Evolutionary conservation across 2,888 invertebrate species (phyloP).

Genomic region (Fragum whitleyi): DNA sequence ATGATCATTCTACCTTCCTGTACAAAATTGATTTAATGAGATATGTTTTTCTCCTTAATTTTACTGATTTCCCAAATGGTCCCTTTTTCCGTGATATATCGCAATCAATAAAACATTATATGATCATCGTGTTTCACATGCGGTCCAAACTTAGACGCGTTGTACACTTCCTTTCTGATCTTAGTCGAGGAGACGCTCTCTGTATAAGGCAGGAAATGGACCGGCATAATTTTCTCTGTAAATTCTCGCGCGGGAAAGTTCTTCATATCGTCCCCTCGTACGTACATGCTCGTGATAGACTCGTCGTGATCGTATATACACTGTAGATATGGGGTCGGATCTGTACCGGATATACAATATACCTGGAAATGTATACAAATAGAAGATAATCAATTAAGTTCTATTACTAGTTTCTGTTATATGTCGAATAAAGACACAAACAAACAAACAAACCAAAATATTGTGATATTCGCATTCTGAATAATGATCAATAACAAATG

Average conservation of each 20-base stretch:
- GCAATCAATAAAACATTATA: constrained; percentile 64
- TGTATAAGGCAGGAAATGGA: constrained; percentile 80
- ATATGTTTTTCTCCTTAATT: too few relatives aligned
- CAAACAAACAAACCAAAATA: too few relatives aligned
- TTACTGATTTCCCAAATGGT: too few relatives aligned
- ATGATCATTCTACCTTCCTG: too few relatives aligned
- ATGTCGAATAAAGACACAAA: too few relatives aligned
- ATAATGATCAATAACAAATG: too few relatives aligned
- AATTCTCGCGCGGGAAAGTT: constrained; percentile 78
- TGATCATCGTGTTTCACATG: constrained; percentile 66
- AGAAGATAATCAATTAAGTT: not conserved
- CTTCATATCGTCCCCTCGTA: constrained; percentile 82
- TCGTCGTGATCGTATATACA: constrained; percentile 73
- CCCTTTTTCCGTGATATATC: too few relatives aligned
- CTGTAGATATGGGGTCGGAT: constrained; percentile 77
- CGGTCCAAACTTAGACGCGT: constrained; percentile 67
- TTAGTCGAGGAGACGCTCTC: constrained; percentile 72
- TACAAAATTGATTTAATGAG: too few relatives aligned
- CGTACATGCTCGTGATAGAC: constrained; percentile 72
- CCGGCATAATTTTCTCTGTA: constrained; percentile 78
- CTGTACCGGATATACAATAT: constrained; percentile 79
- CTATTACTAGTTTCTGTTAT: too few relatives aligned
- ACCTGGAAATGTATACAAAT: too few relatives aligned
- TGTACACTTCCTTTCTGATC: constrained; percentile 65
- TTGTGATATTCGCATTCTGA: too few relatives aligned